These are phyloP conservation scores for Bostrychus sinensis DNA, from an alignment of 2,113 vertebrate genomes.

Conservation along the genomic window DNA sequence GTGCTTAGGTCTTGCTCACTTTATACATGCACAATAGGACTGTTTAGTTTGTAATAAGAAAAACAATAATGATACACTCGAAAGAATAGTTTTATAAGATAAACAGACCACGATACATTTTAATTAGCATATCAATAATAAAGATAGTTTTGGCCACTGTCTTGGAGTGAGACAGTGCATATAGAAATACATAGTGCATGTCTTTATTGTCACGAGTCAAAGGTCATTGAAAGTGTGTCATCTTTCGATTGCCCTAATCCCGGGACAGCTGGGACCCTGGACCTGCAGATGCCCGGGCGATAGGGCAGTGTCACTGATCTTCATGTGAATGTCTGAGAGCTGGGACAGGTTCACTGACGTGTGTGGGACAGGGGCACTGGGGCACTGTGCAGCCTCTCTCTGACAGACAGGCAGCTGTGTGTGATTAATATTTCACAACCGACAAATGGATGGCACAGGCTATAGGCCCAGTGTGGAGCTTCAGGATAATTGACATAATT, in stretches of 20 bases:
- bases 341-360: constrained; percentile 18
- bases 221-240: constrained; percentile 52
- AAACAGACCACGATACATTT: no score
- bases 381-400: constrained; percentile 45
- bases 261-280: constrained; percentile 60
- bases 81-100: no score
- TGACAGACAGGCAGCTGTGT: constrained; percentile 78
- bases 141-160: no score
- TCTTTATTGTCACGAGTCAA: constrained; percentile 32
- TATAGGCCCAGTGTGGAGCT: constrained; percentile 38
- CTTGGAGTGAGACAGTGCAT: neutral
- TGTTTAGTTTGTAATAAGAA: no score
- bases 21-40: no score
- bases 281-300: constrained; percentile 71
- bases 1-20: neutral
- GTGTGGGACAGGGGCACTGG: constrained; percentile 24
- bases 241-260: constrained; percentile 59
- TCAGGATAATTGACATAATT: constrained; percentile 62
- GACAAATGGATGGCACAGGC: constrained; percentile 71
- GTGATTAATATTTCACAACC: constrained; percentile 81
- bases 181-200: constrained; percentile 6
- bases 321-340: constrained; percentile 31
- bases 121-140: no score
- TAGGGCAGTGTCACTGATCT: constrained; percentile 55
- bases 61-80: no score